These are phyloP conservation scores for Rhyzopertha dominica DNA, from an alignment of 1,140 invertebrate genomes.

Conservation along the genomic window DNA sequence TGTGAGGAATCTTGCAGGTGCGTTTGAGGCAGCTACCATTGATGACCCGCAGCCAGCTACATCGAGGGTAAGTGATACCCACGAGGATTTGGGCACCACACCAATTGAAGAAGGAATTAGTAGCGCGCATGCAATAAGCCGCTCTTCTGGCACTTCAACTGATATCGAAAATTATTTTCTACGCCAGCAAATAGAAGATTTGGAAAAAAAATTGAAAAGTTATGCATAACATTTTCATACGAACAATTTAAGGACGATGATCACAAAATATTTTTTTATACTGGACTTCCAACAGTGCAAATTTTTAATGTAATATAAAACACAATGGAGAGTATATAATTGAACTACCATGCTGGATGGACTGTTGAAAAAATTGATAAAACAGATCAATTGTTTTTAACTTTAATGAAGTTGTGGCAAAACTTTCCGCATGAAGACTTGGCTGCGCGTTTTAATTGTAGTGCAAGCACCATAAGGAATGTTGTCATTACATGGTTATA, in stretches of 20 bases:
- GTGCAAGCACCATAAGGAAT: conserved; percentile 9
- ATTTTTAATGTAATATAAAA: conserved; percentile 4
- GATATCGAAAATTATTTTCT: conserved; percentile 1
- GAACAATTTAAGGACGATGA: conserved; percentile 3
- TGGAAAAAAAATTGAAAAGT: background rate
- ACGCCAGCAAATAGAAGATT: background rate
- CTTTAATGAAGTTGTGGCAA: conserved; percentile 13
- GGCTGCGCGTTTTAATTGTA: conserved; percentile 7
- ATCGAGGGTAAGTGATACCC: no score
- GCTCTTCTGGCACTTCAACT: no score
- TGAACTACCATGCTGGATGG: conserved; percentile 12
- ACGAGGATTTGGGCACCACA: no score
- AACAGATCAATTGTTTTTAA: conserved; percentile 15
- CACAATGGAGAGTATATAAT: conserved; percentile 1
- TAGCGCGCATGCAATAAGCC: no score
- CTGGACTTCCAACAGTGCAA: conserved; percentile 9
- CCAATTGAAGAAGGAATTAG: no score
- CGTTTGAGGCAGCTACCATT: no score
- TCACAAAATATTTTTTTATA: conserved; percentile 8
- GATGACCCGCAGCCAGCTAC: no score
- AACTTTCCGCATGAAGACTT: conserved; percentile 15
- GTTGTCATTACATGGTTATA: conserved; percentile 13
- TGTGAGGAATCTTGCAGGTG: background rate
- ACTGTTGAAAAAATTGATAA: conserved; percentile 14
- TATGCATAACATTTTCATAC: conserved; percentile 3